These are phyloP conservation scores for Pantala flavescens DNA, from an alignment of 1,140 invertebrate species.

Conservation along the genomic window DNA sequence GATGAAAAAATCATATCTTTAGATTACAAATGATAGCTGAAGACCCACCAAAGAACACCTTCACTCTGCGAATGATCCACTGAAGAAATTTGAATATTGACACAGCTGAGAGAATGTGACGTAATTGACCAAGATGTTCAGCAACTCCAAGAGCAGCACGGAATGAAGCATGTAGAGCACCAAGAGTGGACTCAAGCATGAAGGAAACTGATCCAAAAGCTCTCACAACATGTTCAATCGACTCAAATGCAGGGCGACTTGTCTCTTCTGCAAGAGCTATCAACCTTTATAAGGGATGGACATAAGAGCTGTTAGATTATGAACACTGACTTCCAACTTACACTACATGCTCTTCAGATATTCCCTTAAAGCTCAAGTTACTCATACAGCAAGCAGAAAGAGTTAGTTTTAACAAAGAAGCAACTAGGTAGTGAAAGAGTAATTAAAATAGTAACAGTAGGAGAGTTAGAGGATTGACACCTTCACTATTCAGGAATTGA, in stretches of 20 bases:
- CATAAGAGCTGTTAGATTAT: conserved; percentile 23
- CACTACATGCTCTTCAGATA: no score
- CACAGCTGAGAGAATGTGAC: conserved; percentile 71
- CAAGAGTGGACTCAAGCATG: conserved; percentile 94
- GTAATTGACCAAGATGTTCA: conserved; percentile 79
- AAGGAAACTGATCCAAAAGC: conserved; percentile 88
- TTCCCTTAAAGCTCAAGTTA: no score
- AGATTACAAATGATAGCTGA: no score
- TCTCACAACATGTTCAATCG: conserved; percentile 83
- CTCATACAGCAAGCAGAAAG: no score
- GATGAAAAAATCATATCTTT: no score
- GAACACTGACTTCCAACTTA: not conserved
- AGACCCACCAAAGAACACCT: no score
- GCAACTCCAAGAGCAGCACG: conserved; percentile 88
- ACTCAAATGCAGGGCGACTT: conserved; percentile 83
- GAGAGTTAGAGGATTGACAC: no score
- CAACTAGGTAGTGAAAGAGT: no score
- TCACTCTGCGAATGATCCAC: conserved; percentile 44
- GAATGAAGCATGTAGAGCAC: conserved; percentile 89
- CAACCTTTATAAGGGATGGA: conserved; percentile 42
- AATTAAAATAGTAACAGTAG: no score
- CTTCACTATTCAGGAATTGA: no score
- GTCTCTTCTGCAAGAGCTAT: conserved; percentile 82
- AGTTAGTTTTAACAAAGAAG: no score
- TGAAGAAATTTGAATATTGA: conserved; percentile 65